These are phyloP conservation scores for Eclectus roratus DNA, from an alignment of 2,113 vertebrate species.

Conservation along the genomic window DNA sequence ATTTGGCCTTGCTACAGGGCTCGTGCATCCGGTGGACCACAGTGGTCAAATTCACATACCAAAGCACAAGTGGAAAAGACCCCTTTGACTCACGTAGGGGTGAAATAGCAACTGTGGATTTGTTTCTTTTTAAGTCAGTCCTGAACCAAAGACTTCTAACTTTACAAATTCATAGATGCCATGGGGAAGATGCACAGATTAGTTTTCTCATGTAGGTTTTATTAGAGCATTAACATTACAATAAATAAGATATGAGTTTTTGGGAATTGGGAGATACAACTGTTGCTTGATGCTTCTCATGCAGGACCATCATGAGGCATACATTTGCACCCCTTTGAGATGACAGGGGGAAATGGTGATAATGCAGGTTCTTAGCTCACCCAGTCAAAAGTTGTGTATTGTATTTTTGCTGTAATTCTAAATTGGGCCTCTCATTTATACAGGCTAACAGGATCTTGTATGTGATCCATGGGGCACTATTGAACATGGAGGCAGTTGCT, in stretches of 20 bases:
- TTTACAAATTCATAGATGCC: background rate
- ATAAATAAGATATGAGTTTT: accelerated
- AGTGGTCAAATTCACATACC: background rate
- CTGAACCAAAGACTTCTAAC: background rate
- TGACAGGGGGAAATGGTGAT: background rate
- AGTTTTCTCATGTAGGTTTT: background rate
- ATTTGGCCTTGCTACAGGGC: background rate
- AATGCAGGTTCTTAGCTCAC: background rate
- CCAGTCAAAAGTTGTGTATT: background rate
- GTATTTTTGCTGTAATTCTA: slow-evolving; percentile 12
- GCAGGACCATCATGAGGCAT: background rate
- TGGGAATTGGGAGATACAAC: background rate
- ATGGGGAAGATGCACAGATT: background rate
- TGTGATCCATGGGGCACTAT: slow-evolving; percentile 31
- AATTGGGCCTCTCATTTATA: slow-evolving; percentile 56
- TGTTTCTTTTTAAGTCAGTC: background rate
- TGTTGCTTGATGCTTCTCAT: background rate
- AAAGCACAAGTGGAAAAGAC: background rate
- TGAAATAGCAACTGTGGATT: background rate
- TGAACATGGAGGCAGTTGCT: slow-evolving; percentile 51
- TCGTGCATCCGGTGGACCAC: accelerated
- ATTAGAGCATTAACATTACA: background rate
- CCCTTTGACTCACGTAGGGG: background rate
- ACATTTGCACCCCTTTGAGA: background rate
- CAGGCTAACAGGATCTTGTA: slow-evolving; percentile 50